A percentile compares a stretch with the other conserved stretches of the same genome.
These are phyloP conservation scores for Spodoptera frugiperda DNA, from an alignment of 1,140 invertebrate genomes.

Conservation along the genomic window DNA sequence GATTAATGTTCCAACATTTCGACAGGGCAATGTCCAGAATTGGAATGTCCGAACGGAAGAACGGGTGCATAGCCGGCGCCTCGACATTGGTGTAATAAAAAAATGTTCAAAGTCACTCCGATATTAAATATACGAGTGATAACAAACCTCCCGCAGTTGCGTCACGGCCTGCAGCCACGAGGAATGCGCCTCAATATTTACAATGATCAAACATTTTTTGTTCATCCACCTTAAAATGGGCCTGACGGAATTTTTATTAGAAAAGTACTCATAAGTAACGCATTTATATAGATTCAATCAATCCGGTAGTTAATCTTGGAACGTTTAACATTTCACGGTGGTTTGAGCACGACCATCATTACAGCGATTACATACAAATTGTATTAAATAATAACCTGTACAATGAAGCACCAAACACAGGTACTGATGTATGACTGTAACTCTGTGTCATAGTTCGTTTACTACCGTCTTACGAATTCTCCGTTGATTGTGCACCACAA, in stretches of 20 bases:
- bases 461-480: conserved; percentile 37
- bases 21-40: conserved; percentile 47
- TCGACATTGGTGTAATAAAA: conserved; percentile 49
- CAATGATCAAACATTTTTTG: conserved; percentile 47
- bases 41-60: conserved; percentile 45
- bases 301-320: conserved; percentile 8
- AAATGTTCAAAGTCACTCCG: conserved; percentile 52
- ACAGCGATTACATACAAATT: conserved; percentile 27
- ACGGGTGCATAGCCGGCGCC: conserved; percentile 38
- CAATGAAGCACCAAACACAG: not conserved
- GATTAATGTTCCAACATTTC: conserved; percentile 10
- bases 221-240: conserved; percentile 16
- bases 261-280: not conserved
- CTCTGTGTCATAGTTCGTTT: conserved; percentile 35
- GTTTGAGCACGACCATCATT: conserved; percentile 31
- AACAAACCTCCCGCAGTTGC: conserved; percentile 21
- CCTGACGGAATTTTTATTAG: conserved; percentile 27
- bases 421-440: conserved; percentile 5
- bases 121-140: conserved; percentile 52
- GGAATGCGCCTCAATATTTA: conserved; percentile 52
- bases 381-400: conserved; percentile 35
- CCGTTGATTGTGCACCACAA: conserved; percentile 23
- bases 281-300: conserved; percentile 17
- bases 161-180: conserved; percentile 27
- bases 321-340: conserved; percentile 15